Evolutionary conservation across 1,140 invertebrate genomes (phyloP), one percentile per base, ranked within the genome.

Genomic region (Oncopeltus fasciatus): DNA sequence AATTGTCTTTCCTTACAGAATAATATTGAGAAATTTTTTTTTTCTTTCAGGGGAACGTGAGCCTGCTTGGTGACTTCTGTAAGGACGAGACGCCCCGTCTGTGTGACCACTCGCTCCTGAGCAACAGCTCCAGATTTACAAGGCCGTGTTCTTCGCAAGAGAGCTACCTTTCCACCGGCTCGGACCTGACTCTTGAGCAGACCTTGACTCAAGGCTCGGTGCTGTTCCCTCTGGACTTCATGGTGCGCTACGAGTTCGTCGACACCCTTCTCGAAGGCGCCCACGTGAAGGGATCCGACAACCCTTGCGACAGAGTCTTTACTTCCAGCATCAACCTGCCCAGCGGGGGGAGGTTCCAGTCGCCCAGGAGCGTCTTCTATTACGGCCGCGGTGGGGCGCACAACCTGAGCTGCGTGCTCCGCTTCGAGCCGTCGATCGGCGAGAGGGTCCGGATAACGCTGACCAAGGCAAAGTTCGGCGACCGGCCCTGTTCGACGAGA

Each of bases 171-270:
- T 88, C 85, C 0, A 80, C 77, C 1, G 81, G 81, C 8, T 75
- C 81, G 9, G 81, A 86, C 62, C 73, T 90, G 24, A 88, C 86
- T 2, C 79, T 90, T 38, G 79, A 86, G 66, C 78, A 80, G 57
- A 81, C 83, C 67, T 75, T 86, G n/a, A 81, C 80, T 60, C 85
- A 87, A 70, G 85, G 85, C 2, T 88, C 84, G 43, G 85, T 86
- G 1, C 74, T 88, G 4, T 86, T 85, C 72, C 85, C 86, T 1
- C 81, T 88, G 20, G 83, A 82, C 61, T 90, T 90, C 69, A 76
- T 85, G 24, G 77, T 89, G 1, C 79, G 83, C 16, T 90, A 90
- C 72, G 87, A 90, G 73, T 90, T 90, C 71, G 85, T 83, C 16
- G 76, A 81, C 65, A 72, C 70, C 26, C 68, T 69, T 31, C 70